Conservation (phyloP, 2,888 invertebrate species). For the Caenorhabditis sulstoni region DNA sequence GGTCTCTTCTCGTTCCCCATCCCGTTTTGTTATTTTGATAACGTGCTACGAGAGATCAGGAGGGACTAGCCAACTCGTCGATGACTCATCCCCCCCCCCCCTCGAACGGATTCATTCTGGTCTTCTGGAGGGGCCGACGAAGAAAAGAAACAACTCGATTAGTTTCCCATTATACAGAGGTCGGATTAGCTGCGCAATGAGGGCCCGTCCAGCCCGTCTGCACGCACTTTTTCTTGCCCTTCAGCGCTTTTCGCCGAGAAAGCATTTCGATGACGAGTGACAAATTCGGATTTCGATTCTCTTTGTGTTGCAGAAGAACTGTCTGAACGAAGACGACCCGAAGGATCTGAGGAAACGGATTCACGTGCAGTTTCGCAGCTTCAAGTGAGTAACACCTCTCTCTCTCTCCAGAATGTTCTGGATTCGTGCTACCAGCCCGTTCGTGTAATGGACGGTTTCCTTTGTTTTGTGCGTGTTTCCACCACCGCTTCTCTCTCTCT, state of each 20-base stretch:
- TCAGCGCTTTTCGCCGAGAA: background rate
- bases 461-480: conserved; percentile 28
- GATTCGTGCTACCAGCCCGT: conserved; percentile 10
- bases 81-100: background rate
- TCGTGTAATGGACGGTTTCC: background rate
- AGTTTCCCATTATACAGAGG: conserved; percentile 9
- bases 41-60: background rate
- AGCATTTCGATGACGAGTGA: conserved; percentile 8
- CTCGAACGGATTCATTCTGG: background rate
- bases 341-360: conserved; percentile 36
- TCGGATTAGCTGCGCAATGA: conserved; percentile 14
- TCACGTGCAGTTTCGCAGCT: conserved; percentile 49
- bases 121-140: background rate
- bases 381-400: conserved; percentile 33
- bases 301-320: conserved; percentile 33
- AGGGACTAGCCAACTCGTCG: background rate
- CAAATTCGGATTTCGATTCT: background rate
- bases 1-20: background rate
- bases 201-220: background rate
- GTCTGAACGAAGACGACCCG: conserved; percentile 35
- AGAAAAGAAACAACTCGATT: conserved; percentile 8
- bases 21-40: background rate
- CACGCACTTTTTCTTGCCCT: conserved; percentile 19
- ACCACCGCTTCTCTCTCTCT: conserved; percentile 12
- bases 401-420: background rate